Evolutionary conservation across 2,888 invertebrate species (phyloP).

Genomic region (Meloe dianella): DNA sequence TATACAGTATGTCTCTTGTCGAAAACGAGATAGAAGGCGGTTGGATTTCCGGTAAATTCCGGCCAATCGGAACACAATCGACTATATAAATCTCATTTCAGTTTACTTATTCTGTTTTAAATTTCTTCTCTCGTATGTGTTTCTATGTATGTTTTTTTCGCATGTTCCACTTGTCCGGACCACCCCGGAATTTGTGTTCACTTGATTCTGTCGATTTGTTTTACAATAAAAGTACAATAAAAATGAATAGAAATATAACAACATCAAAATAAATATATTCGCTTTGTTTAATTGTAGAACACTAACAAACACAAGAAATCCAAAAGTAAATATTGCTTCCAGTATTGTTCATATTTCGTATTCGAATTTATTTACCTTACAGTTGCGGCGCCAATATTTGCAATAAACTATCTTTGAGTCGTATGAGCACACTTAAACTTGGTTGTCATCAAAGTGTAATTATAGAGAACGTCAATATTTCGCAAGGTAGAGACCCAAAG

Average conservation of each 20-base stretch:
- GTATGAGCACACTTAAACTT: neutral
- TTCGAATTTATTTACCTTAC: neutral
- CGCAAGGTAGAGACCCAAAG: neutral
- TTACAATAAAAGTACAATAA: too few relatives aligned
- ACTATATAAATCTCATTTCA: constrained; percentile 50
- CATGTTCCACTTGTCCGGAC: constrained; percentile 27
- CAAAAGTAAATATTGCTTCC: neutral
- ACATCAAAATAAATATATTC: constrained; percentile 18
- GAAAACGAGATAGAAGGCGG: constrained; percentile 23
- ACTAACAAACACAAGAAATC: constrained; percentile 1
- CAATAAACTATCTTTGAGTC: neutral
- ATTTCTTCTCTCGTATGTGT: constrained; percentile 39
- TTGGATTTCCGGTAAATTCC: constrained; percentile 28
- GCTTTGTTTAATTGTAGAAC: constrained; percentile 20
- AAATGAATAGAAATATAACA: too few relatives aligned
- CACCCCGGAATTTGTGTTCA: constrained; percentile 35
- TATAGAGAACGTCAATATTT: neutral
- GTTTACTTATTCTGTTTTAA: constrained; percentile 49
- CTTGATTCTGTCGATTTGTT: constrained; percentile 43
- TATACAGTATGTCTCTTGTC: constrained; percentile 40
- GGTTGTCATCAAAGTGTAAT: neutral
- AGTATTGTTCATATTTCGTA: neutral
- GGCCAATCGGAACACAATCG: constrained; percentile 50
- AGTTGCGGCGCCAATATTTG: neutral
- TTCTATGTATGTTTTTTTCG: neutral